Evolutionary conservation across 2,113 vertebrate genomes (phyloP).

Genomic region (Tapirus terrestris): DNA sequence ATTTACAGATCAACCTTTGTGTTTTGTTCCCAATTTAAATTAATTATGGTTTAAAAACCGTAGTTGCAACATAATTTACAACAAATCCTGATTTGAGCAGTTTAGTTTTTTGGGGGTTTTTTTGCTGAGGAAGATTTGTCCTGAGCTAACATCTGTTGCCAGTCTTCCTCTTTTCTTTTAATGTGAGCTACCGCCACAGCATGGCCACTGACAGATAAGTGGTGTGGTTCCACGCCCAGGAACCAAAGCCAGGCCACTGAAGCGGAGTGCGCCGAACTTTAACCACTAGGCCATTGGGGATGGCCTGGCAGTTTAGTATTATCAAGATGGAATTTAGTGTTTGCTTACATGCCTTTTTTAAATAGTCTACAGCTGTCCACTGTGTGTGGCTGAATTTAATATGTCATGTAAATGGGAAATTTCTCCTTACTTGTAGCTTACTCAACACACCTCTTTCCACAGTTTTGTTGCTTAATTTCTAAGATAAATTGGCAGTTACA

Average conservation of each 20-base stretch:
- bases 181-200: too few species aligned
- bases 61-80: neutral
- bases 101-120: too few species aligned
- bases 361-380: neutral
- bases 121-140: too few species aligned
- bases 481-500: neutral
- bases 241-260: too few species aligned
- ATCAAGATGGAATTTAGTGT: neutral
- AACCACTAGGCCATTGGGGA: too few species aligned
- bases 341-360: neutral
- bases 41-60: neutral
- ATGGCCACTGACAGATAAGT: too few species aligned
- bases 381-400: neutral
- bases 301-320: neutral
- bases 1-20: neutral
- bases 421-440: neutral
- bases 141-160: too few species aligned
- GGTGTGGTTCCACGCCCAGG: too few species aligned
- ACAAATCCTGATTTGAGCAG: neutral
- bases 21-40: neutral
- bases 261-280: too few species aligned
- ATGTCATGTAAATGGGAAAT: neutral
- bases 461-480: neutral
- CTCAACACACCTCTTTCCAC: neutral
- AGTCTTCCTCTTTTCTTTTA: too few species aligned